Conservation (phyloP, 2,797 vertebrate species). For the Eidolon dupreanum region DNA sequence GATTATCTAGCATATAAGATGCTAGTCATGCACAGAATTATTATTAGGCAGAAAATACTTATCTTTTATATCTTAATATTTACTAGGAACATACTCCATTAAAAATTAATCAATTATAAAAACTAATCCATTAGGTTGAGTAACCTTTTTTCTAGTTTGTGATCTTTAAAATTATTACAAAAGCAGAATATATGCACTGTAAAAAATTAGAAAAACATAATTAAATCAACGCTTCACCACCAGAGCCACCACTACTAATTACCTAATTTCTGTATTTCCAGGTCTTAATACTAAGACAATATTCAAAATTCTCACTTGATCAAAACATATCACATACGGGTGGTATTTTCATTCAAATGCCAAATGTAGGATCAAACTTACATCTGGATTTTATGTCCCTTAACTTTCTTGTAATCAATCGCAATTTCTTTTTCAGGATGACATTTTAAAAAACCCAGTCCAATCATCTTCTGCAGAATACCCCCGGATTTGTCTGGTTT, state of each 20-base stretch:
- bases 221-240: background rate
- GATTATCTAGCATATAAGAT: constrained; percentile 29
- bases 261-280: background rate
- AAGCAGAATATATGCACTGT: background rate
- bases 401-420: background rate
- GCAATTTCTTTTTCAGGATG: background rate
- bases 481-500: background rate
- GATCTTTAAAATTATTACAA: background rate
- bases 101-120: constrained; percentile 29
- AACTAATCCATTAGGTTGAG: background rate
- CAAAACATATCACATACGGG: background rate
- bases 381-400: background rate
- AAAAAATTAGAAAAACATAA: background rate
- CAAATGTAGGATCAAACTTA: background rate
- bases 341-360: background rate
- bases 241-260: background rate
- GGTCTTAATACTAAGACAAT: background rate
- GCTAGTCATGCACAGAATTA: background rate
- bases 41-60: constrained; percentile 24
- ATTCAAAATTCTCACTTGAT: background rate
- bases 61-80: constrained; percentile 11
- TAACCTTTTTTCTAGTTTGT: background rate
- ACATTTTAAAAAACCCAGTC: background rate
- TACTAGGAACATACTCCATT: background rate
- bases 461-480: background rate